phyloP scores from a whole-genome alignment of 1,140 invertebrate genomes.

The silkworm (Bombyx mori) region DNA sequence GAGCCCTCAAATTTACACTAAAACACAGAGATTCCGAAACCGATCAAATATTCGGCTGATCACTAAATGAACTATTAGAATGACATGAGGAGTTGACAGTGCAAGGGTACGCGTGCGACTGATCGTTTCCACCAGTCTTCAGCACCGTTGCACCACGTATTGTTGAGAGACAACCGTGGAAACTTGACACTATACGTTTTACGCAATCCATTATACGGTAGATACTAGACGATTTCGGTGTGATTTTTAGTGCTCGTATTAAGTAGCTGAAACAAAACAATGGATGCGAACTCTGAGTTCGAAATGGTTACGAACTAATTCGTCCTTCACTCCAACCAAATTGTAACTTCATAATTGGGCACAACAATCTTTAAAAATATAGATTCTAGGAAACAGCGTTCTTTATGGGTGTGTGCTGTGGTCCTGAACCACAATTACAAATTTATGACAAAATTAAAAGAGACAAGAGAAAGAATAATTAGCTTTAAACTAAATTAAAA shows the following conservation, averaged over 20 bases:
- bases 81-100: slow-evolving; percentile 38
- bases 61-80: slow-evolving; percentile 4
- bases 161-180: slow-evolving; percentile 54
- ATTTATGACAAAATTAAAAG: neutral
- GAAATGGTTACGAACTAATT: neutral
- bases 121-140: slow-evolving; percentile 24
- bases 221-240: slow-evolving; percentile 44
- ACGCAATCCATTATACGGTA: slow-evolving; percentile 61
- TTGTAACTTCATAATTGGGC: neutral
- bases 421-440: neutral
- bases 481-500: too few relatives aligned
- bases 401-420: neutral
- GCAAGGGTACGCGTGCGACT: slow-evolving; percentile 41
- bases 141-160: slow-evolving; percentile 57
- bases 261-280: slow-evolving; percentile 10
- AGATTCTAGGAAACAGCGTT: neutral
- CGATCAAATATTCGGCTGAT: too few relatives aligned
- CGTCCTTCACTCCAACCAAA: neutral
- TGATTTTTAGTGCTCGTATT: slow-evolving; percentile 22
- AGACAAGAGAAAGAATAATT: too few relatives aligned
- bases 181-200: slow-evolving; percentile 44
- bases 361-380: too few relatives aligned
- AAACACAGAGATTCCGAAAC: too few relatives aligned
- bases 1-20: too few relatives aligned
- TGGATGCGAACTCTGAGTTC: neutral